A percentile compares a stretch with the other conserved stretches of the same genome.
Conservation (phyloP, 2,113 vertebrate species). For the Acrocephalus arundinaceus region DNA sequence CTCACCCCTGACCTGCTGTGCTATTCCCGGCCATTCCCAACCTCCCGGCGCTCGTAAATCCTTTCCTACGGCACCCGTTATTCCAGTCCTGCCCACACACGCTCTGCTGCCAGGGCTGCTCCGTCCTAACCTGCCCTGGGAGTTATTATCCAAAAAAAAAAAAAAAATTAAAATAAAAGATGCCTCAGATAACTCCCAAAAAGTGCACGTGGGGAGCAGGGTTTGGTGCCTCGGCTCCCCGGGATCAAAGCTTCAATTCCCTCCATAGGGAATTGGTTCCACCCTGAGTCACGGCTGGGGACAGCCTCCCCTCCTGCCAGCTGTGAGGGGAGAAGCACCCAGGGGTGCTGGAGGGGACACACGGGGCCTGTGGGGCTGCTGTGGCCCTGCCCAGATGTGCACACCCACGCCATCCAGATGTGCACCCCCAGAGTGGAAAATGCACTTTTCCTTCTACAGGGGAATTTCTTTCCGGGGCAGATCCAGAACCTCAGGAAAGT, state of each 20-base stretch:
- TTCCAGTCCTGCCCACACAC: conserved; percentile 62
- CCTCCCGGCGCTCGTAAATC: background rate
- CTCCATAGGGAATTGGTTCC: background rate
- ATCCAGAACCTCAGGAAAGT: too few relatives aligned
- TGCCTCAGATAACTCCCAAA: conserved; percentile 9
- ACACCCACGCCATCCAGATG: background rate
- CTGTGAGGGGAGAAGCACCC: background rate
- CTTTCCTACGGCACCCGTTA: conserved; percentile 47
- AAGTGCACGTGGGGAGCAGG: background rate
- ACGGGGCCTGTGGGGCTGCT: background rate
- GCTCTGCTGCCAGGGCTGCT: background rate
- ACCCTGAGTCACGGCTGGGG: background rate
- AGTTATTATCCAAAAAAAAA: background rate
- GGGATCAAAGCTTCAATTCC: background rate
- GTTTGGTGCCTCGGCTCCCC: background rate
- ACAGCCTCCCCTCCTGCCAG: background rate
- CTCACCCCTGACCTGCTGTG: conserved; percentile 32
- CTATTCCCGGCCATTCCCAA: background rate
- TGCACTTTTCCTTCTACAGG: too few relatives aligned
- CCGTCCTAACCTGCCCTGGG: conserved; percentile 60
- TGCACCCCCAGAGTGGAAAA: background rate
- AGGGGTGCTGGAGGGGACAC: rapidly evolving
- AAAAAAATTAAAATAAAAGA: background rate
- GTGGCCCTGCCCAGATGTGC: background rate
- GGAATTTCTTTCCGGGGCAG: too few relatives aligned